A percentile compares a stretch with the other conserved stretches of the same genome.
These are phyloP conservation scores for Tromatobia lineatoria DNA, from an alignment of 2,888 invertebrate species.

Conservation along the genomic window DNA sequence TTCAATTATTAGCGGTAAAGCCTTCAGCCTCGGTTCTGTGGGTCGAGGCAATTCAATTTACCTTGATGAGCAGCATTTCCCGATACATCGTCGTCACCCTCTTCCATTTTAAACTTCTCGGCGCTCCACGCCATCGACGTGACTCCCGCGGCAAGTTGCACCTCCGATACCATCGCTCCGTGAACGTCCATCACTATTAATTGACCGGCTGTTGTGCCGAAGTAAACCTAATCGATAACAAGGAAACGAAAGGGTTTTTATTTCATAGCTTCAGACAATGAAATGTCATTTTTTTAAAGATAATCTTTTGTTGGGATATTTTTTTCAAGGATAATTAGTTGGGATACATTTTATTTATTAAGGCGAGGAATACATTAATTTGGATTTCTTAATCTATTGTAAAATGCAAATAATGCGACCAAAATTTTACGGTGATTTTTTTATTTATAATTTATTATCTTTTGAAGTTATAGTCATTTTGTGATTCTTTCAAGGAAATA, in stretches of 20 bases:
- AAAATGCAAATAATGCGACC: too few relatives aligned
- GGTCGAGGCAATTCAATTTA: conserved; percentile 58
- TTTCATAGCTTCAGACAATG: not conserved
- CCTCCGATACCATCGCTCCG: conserved; percentile 97
- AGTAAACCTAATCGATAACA: conserved; percentile 90
- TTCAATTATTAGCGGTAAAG: conserved; percentile 28
- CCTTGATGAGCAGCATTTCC: conserved; percentile 77
- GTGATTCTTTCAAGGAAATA: too few relatives aligned
- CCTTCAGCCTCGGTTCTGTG: conserved; percentile 6
- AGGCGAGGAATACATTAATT: too few relatives aligned
- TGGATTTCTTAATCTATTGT: too few relatives aligned
- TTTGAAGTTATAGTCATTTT: too few relatives aligned
- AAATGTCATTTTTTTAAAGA: too few relatives aligned
- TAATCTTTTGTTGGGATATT: too few relatives aligned
- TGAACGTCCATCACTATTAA: conserved; percentile 99
- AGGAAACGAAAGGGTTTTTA: not conserved
- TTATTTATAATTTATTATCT: too few relatives aligned
- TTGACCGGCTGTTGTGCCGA: conserved; percentile 97
- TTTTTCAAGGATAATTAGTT: too few relatives aligned
- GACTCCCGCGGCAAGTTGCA: conserved; percentile 89
- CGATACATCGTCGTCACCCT: conserved; percentile 90
- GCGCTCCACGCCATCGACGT: conserved; percentile 98
- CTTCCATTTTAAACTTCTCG: conserved; percentile 99
- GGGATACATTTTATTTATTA: too few relatives aligned
- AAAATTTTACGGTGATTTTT: too few relatives aligned